Evolutionary conservation across 1,140 invertebrate genomes (phyloP), one percentile per base, ranked within the genome.

Genomic region (Campoletis sonorensis): DNA sequence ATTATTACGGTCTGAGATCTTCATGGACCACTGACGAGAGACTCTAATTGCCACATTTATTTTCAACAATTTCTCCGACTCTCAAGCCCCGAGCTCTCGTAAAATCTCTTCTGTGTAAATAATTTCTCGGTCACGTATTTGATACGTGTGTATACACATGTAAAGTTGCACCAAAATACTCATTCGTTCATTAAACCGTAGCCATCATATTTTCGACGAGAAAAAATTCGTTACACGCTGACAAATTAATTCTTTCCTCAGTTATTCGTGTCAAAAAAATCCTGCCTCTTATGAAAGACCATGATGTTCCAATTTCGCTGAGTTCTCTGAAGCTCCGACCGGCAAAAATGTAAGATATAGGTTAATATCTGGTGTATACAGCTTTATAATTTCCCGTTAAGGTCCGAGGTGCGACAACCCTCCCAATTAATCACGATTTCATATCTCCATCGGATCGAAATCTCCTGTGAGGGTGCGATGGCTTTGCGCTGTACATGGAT

Each of bases 11-110:
- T 40, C 10, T 13, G 40, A 45, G 40, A 45, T 45, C 40, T 45
- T 13, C 40, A 13, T 16, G 49, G 18, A 21, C 49, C 5, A 68
- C 61, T 27, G 67, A 40, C 27, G 11, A 70, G 49, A 16, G 67
- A 8, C 71, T 81, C 85, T 87, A 86, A 87, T 86, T 85, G 81
- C 83, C 79, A 78, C 81, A 81, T 87, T 85, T 80, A 81, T 79
- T 77, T 70, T 78, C 27, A 58, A 71, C 61, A 80, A 51, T 75
- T 8, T 27, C 51, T 21, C 27, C 51, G 21, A 30, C 33, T 26
- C 67, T 18, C 21, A 27, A 27, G n/a, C 58, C 30, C 58, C 30
- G 49, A 73, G 13, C 73, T 33, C 73, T 81, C 80, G 73, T 81
- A 81, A 77, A 81, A 68, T 78, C 80, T 81, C 61, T 51, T 77